These are phyloP conservation scores for Drosophila subpulchrella DNA, from an alignment of 1,140 invertebrate species.

Conservation along the genomic window DNA sequence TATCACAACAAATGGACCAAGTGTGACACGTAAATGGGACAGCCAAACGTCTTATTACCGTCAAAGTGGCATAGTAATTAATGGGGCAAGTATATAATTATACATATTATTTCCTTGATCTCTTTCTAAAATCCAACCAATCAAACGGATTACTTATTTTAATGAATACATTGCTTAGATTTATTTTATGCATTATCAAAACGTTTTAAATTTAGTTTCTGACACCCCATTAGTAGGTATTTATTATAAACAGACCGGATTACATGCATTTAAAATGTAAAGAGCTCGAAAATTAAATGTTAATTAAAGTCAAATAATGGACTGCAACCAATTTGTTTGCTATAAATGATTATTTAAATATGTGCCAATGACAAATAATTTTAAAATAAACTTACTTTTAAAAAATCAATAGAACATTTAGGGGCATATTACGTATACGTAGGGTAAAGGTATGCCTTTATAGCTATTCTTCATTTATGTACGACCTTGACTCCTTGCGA, in stretches of 20 bases:
- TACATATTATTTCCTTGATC: no score
- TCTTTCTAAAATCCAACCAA: no score
- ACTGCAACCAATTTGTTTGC: not conserved
- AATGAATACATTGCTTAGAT: not conserved
- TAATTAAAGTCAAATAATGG: not conserved
- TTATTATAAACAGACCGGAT: slow-evolving; percentile 1
- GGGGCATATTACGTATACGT: no score
- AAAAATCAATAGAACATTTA: not conserved
- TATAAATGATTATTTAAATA: not conserved
- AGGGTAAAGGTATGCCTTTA: slow-evolving; percentile 1
- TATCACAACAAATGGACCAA: slow-evolving; percentile 8
- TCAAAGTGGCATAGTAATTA: not conserved
- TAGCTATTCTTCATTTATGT: slow-evolving; percentile 8
- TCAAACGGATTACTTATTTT: not conserved
- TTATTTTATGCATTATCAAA: not conserved
- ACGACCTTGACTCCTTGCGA: slow-evolving; percentile 61
- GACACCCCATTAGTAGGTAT: not conserved
- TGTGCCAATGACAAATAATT: not conserved
- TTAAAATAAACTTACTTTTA: not conserved
- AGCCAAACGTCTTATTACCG: not conserved
- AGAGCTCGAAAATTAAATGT: not conserved
- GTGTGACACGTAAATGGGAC: slow-evolving; percentile 14
- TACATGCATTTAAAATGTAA: not conserved
- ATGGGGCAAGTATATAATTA: not conserved
- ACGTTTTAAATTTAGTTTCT: not conserved